Base-by-base conservation (phyloP, 1,140 invertebrate species). In the Harlomillsia oculata region DNA sequence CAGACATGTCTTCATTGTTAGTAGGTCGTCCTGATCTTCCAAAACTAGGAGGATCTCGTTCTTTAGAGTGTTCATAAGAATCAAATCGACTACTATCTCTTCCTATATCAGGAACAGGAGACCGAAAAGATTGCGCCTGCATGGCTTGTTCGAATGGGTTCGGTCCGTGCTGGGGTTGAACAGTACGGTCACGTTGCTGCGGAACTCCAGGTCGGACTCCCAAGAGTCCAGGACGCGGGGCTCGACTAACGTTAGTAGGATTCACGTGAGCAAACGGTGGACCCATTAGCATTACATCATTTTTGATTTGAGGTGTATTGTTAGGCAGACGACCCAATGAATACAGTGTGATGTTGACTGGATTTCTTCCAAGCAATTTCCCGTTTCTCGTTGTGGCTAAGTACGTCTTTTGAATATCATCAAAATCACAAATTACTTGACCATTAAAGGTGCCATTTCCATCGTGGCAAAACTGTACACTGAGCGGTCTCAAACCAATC, bases 391-490 rank as follows among this genome's bases (percentile, higher is more conserved):
- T 71, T 8, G 80, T 69, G 0, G 87, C 89, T 50, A 75, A 72
- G 9, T 78, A 72, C 2, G 85, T 85, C 65, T 91, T 84, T 26
- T 80, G 76, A 0, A 71, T 56, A 14, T 76, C 78, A 9, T 75
- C 71, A 68, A 94, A 93, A 68, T 93, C 88, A 62, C 89, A 87
- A 68, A 87, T 89, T 32, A 86, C 89, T 62, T 89, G 83, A 1
- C 89, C 89, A 0, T 80, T 79, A 0, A 85, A 83, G 56, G 79
- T 75, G 2, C 82, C 80, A 39, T 78, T 70, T 1, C 6, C 11
- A 60, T 82, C 84, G 13, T 81, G 72, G 70, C 91, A 76, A 54
- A 89, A 78, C 66, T 89, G 84, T 55, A 91, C 86, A 55, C 83
- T 78, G 25, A 77, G 75, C 0, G 88, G 87, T 0, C 81, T 78